phyloP scores from a whole-genome alignment of 1,140 invertebrate genomes.

The Acromyrmex charruanus region DNA sequence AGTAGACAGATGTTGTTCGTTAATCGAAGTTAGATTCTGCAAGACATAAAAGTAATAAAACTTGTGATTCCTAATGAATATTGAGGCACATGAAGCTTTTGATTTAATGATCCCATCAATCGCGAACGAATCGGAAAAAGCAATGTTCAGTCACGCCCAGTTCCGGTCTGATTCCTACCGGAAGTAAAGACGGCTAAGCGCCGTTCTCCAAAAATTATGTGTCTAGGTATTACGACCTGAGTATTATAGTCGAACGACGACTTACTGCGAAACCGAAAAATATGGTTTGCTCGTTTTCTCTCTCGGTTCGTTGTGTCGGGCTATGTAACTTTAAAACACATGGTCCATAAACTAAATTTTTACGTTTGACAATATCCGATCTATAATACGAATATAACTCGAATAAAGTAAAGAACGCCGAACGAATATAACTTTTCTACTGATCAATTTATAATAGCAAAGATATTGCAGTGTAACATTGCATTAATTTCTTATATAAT shows the following conservation, averaged over 20 bases:
- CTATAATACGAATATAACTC: neutral
- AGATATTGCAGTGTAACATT: neutral
- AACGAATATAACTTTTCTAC: neutral
- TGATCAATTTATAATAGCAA: neutral
- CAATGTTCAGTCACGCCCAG: slow-evolving; percentile 40
- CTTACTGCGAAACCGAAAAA: slow-evolving; percentile 13
- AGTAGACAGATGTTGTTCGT: neutral
- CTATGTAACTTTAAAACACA: neutral
- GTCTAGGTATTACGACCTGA: slow-evolving; percentile 47
- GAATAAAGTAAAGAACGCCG: too few species aligned
- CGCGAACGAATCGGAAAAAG: slow-evolving; percentile 53
- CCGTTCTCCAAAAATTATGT: slow-evolving; percentile 62
- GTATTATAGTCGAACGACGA: slow-evolving; percentile 28
- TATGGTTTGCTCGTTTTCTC: neutral
- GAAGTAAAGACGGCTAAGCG: slow-evolving; percentile 52
- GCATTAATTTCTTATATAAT: neutral
- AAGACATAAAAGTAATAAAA: slow-evolving; percentile 52
- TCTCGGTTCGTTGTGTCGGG: slow-evolving; percentile 1
- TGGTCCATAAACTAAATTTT: neutral
- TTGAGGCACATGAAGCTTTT: slow-evolving; percentile 21
- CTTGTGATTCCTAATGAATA: slow-evolving; percentile 35
- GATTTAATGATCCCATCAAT: slow-evolving; percentile 60
- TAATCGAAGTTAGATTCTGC: slow-evolving; percentile 16
- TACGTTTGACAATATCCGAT: neutral
- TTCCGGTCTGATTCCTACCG: slow-evolving; percentile 47